Evolutionary conservation across 2,113 vertebrate genomes (phyloP), one percentile per base, ranked within the genome.

Genomic region (Capreolus pygargus): DNA sequence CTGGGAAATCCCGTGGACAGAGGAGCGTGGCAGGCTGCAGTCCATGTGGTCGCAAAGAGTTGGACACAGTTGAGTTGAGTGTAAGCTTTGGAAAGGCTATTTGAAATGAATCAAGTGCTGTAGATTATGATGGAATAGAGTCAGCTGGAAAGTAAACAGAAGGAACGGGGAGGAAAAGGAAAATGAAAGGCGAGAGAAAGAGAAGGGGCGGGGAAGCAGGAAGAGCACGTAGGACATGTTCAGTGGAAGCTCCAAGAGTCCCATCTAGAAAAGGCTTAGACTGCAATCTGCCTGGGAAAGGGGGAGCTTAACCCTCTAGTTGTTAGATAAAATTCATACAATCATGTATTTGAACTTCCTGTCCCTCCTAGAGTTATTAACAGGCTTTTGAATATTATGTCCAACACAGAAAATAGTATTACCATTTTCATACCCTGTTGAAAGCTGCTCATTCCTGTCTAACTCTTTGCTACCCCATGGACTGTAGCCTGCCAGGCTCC

Each of bases 211-310:
- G 13, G 16, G 25, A 36, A 6, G 33, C 39, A 3, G 28, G 25
- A 10, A 92, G 45, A 3, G 16, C 30, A 13, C 23, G 0, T 1
- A 28, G 7, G 27, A 33, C 2, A 5, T 1, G 4, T 4, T 58
- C 6, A 36, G 17, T 4, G 58, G 28, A 33, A 47, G 1, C 30
- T 58, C 30, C 27, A 17, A 15, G 88, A 45, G 57, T 50, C 28
- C 30, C 16, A 25, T 33, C 6, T 39, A 28, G 19, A 21, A 61
- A 87, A 30, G 8, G 2, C 28, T 86, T 67, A 81, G 19, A 47
- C 0, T 6, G n/a, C 17, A 85, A 17, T 78, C 28, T 61, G 28
- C 39, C 14, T 85, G 15, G 36, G 78, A 39, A 81, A 57, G 60
- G 30, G 10, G 33, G 30, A 91, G 58, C 4, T 54, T 89, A n/a